Percentiles rank a stretch among this genome's conserved stretches.
These are phyloP conservation scores for Thalassarche chlororhynchos DNA, from an alignment of 2,113 vertebrate species.

Conservation along the genomic window DNA sequence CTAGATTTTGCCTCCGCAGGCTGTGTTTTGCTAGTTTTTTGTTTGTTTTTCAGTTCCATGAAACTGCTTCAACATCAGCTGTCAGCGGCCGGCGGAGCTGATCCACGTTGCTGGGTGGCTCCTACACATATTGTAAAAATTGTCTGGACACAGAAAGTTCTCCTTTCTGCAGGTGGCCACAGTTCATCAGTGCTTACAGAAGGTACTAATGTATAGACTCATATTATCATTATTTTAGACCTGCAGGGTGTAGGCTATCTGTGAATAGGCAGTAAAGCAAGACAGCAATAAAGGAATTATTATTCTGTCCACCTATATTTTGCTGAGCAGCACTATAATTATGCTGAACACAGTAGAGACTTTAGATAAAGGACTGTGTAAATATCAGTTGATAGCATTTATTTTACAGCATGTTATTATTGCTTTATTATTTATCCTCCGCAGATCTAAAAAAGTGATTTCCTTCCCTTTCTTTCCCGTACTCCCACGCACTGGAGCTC, in stretches of 20 bases:
- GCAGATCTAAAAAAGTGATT: background rate
- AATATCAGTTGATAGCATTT: slow-evolving; percentile 16
- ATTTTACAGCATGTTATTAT: slow-evolving; percentile 12
- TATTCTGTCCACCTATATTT: background rate
- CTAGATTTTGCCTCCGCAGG: background rate
- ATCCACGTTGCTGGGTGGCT: background rate
- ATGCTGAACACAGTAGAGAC: background rate
- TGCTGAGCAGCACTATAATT: background rate
- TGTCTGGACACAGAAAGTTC: background rate
- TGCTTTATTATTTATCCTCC: slow-evolving; percentile 18
- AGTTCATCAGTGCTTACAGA: background rate
- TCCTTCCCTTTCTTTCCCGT: background rate
- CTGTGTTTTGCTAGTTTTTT: background rate
- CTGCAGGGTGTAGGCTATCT: background rate
- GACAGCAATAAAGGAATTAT: background rate
- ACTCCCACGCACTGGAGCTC: background rate
- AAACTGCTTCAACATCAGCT: background rate
- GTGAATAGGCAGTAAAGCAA: background rate
- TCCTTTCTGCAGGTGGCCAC: background rate
- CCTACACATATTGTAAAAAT: background rate
- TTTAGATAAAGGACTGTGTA: background rate
- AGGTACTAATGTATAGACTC: background rate
- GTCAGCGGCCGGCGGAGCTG: background rate
- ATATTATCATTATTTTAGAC: background rate
- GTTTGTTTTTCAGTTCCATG: background rate